A percentile compares a stretch with the other conserved stretches of the same genome.
phyloP scores from a whole-genome alignment of 2,888 invertebrate species.

The Drosophila nr. fundita region DNA sequence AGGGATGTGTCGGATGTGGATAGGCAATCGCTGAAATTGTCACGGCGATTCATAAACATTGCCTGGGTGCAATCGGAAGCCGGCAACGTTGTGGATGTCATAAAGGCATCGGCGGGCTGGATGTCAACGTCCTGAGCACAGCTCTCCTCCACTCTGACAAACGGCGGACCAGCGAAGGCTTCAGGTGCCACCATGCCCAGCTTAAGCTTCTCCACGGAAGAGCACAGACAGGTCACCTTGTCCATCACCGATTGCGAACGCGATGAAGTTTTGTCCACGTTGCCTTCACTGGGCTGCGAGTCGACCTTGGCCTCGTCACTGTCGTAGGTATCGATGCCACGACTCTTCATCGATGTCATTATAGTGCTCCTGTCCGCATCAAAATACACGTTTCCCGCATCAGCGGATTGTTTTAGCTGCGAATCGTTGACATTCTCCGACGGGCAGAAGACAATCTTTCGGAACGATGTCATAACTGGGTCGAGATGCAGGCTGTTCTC shows the following conservation, averaged over 20 bases:
- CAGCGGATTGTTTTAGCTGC: background rate
- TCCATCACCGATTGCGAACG: constrained; percentile 64
- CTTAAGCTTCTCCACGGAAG: constrained; percentile 28
- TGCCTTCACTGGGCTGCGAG: constrained; percentile 12
- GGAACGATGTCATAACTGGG: background rate
- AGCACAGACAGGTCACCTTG: constrained; percentile 66
- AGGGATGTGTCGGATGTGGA: constrained; percentile 34
- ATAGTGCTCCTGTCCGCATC: constrained; percentile 14
- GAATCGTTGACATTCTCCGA: background rate
- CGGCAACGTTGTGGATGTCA: background rate
- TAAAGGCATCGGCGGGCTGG: constrained; percentile 14
- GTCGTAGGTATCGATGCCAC: background rate
- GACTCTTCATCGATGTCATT: constrained; percentile 14
- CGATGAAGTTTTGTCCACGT: constrained; percentile 51
- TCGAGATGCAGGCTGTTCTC: background rate
- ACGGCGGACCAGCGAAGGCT: constrained; percentile 19
- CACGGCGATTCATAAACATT: constrained; percentile 22
- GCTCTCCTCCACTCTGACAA: constrained; percentile 23
- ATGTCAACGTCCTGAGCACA: background rate
- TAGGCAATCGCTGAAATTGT: constrained; percentile 29
- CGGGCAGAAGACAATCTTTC: background rate
- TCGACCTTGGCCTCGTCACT: background rate
- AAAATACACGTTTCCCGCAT: background rate
- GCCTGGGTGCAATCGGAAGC: constrained; percentile 11
- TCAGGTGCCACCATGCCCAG: background rate